Evolutionary conservation across 2,113 vertebrate genomes (phyloP), one percentile per base, ranked within the genome.

Genomic region (Ictalurus furcatus): DNA sequence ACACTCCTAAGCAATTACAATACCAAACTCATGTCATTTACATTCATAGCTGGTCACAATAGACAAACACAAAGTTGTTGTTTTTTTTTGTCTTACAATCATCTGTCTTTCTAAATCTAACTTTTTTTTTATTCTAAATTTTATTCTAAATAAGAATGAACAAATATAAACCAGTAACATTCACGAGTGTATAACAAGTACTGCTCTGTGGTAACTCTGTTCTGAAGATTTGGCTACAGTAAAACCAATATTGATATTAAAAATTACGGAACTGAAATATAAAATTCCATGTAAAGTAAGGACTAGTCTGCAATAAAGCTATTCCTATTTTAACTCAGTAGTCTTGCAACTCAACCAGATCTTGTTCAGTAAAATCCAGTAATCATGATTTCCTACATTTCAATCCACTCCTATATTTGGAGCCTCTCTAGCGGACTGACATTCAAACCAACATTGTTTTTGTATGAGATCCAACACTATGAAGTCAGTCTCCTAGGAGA

Each of bases 41-140:
- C 87, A 84, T 84, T 84, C 87, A 88, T 84, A 71, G 34, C 28
- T 84, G 16, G 63, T 88, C 25, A 84, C 79, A 40, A 83, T 25
- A 83, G 21, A 82, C 44, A 37, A 81, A 56, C 40, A 67, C 58
- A 63, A 63, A 19, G 52, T 69, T 52, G 0, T 52, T 52, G 7
- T 23, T 14, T 30, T 9, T 37, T 76, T 56, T 80, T 19, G 56
- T 58, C 11, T 34, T 11, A 88, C 63, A 82, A 65, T 88, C 56
- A 28, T 30, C 25, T 37, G 78, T 88, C 61, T 82, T 81, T 56
- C 44, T 61, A 81, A 37, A 82, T 59, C 71, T 76, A 87, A 52
- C 44, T 6, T n/a, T 17, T 69, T n/a, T 28, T 37, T 19, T n/a
- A 76, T 30, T 63, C 17, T 48, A 30, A 34, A 87, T 12, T 40